A percentile compares a stretch with the other conserved stretches of the same genome.
phyloP scores from a whole-genome alignment of 2,888 invertebrate species.

The Drosophila aldrichi region DNA sequence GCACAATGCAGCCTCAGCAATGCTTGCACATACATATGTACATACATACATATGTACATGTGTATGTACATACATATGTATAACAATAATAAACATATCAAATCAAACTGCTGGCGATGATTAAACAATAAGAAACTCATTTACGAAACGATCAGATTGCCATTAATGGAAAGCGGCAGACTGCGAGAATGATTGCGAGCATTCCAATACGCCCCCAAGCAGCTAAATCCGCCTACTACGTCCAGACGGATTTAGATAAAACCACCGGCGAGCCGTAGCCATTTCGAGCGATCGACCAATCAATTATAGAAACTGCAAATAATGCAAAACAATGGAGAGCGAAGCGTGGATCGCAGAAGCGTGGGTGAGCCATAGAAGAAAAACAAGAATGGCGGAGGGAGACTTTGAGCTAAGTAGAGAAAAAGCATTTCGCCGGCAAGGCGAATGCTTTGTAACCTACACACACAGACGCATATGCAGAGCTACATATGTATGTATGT shows the following conservation, averaged over 20 bases:
- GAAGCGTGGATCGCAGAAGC: constrained; percentile 7
- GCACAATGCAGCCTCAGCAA: neutral
- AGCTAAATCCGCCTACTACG: constrained; percentile 28
- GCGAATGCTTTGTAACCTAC: constrained; percentile 12
- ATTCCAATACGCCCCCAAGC: constrained; percentile 31
- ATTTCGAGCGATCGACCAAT: constrained; percentile 47
- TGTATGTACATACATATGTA: no score
- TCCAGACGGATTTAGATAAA: constrained; percentile 43
- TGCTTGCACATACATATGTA: neutral
- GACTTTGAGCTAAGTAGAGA: constrained; percentile 9
- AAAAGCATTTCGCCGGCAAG: constrained; percentile 65
- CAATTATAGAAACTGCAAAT: constrained; percentile 63
- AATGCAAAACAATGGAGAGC: constrained; percentile 66
- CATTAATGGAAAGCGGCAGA: constrained; percentile 29
- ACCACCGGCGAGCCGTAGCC: constrained; percentile 31
- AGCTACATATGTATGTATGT: neutral
- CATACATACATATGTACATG: no score
- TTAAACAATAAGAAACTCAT: constrained; percentile 13
- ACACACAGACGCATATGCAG: constrained; percentile 4
- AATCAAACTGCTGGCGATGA: neutral
- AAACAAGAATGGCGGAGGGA: constrained; percentile 26
- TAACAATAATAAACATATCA: neutral
- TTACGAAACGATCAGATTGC: constrained; percentile 2
- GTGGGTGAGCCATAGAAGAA: constrained; percentile 39
- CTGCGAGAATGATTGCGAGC: constrained; percentile 19